Conservation (phyloP, 2,797 vertebrate genomes). For the Paguma larvata region DNA sequence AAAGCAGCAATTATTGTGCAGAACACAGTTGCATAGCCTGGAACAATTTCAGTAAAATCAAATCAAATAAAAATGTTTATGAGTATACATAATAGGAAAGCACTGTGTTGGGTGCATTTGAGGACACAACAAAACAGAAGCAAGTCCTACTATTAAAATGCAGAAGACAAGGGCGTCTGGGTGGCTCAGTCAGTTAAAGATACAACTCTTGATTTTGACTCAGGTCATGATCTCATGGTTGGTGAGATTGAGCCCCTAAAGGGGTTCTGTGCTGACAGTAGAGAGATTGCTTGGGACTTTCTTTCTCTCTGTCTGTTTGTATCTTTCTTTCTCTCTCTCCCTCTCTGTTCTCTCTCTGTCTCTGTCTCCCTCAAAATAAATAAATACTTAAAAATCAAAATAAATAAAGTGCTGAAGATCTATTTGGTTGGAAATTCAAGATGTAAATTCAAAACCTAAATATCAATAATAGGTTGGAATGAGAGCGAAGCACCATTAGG, state of each 20-base stretch:
- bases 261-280: too few species aligned
- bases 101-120: not conserved
- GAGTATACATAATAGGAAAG: conserved; percentile 24
- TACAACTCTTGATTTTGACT: too few species aligned
- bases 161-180: not conserved
- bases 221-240: too few species aligned
- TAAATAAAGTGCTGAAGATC: not conserved
- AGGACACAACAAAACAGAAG: not conserved
- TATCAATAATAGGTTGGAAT: not conserved
- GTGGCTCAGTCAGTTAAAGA: too few species aligned
- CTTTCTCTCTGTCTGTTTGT: too few species aligned
- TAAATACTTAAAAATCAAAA: too few species aligned
- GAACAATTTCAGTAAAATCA: conserved; percentile 55
- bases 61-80: conserved; percentile 72
- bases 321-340: too few species aligned
- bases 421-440: not conserved
- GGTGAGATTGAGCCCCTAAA: too few species aligned
- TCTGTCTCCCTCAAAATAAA: too few species aligned
- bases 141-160: not conserved
- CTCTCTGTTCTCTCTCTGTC: too few species aligned
- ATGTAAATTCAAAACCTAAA: not conserved
- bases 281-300: too few species aligned
- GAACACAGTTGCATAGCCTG: not conserved
- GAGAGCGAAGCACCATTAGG: not conserved
- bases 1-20: conserved; percentile 34